Percentiles rank a stretch among this genome's conserved stretches.
Conservation (phyloP, 2,113 vertebrate species). For the Promerops cafer region DNA sequence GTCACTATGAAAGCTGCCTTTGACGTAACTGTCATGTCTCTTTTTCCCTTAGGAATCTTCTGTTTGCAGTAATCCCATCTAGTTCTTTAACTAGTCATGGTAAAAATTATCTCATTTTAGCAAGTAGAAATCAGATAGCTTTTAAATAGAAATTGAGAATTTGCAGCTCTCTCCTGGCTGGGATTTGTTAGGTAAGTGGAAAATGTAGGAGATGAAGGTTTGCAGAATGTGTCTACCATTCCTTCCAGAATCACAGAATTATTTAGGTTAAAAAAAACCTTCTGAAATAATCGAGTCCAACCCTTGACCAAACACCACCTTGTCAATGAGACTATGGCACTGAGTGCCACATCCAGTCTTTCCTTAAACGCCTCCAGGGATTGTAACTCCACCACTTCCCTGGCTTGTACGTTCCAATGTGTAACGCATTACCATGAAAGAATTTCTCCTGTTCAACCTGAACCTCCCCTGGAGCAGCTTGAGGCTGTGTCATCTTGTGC, state of each 20-base stretch:
- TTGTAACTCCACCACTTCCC: not conserved
- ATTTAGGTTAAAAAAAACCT: not conserved
- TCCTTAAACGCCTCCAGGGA: not conserved
- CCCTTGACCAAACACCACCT: not conserved
- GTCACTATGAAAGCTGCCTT: not conserved
- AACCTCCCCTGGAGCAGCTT: not conserved
- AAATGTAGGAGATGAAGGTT: not conserved
- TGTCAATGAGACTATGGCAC: not conserved
- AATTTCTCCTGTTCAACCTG: not conserved
- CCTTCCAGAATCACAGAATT: not conserved
- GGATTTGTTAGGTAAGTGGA: not conserved
- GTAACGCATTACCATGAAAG: not conserved
- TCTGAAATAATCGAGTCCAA: not conserved
- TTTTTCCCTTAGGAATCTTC: not conserved
- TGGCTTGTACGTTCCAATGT: not conserved
- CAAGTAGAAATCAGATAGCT: not conserved
- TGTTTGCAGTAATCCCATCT: not conserved
- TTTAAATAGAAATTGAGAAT: not conserved
- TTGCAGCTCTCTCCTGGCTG: not conserved
- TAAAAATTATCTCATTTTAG: not conserved
- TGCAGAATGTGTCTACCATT: not conserved
- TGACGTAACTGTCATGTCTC: not conserved
- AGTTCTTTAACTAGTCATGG: not conserved
- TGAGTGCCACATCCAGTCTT: not conserved
- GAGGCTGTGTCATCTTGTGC: not conserved